These are phyloP conservation scores for Oscheius onirici DNA, from an alignment of 2,888 invertebrate genomes.

Conservation along the genomic window DNA sequence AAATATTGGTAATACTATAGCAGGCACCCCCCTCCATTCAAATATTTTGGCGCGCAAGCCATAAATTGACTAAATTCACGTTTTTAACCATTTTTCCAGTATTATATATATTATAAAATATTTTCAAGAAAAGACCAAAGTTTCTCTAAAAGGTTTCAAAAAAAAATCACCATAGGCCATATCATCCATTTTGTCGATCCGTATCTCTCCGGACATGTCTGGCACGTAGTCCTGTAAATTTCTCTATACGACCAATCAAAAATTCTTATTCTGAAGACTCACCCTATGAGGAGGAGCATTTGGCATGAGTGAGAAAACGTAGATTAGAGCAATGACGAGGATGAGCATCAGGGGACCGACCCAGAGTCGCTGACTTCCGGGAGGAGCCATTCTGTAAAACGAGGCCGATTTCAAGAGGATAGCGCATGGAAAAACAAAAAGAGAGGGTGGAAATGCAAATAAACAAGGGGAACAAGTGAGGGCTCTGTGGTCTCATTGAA, in stretches of 20 bases:
- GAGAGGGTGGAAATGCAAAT: neutral
- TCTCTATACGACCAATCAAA: neutral
- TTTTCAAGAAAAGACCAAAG: neutral
- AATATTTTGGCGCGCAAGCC: too few species aligned
- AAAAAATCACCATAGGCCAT: slow-evolving; percentile 14
- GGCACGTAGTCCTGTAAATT: slow-evolving; percentile 6
- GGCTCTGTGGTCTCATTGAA: too few species aligned
- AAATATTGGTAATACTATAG: too few species aligned
- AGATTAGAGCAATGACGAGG: slow-evolving; percentile 54
- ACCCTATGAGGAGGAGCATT: slow-evolving; percentile 46
- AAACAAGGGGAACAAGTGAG: slow-evolving; percentile 3
- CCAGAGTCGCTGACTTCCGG: slow-evolving; percentile 45
- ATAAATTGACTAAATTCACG: too few species aligned
- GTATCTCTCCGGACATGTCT: slow-evolving; percentile 15
- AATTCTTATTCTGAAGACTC: neutral
- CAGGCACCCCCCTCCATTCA: too few species aligned
- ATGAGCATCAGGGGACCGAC: slow-evolving; percentile 56
- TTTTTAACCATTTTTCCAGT: too few species aligned
- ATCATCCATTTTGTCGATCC: slow-evolving; percentile 18
- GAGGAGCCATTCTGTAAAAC: slow-evolving; percentile 33
- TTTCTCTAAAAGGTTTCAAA: neutral
- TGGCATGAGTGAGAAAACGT: slow-evolving; percentile 56
- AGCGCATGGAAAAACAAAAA: neutral
- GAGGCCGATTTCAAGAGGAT: neutral
- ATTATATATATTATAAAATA: too few species aligned